Evolutionary conservation across 2,797 vertebrate species (phyloP), one percentile per base, ranked within the genome.

Genomic region (Centroberyx gerrardi): DNA sequence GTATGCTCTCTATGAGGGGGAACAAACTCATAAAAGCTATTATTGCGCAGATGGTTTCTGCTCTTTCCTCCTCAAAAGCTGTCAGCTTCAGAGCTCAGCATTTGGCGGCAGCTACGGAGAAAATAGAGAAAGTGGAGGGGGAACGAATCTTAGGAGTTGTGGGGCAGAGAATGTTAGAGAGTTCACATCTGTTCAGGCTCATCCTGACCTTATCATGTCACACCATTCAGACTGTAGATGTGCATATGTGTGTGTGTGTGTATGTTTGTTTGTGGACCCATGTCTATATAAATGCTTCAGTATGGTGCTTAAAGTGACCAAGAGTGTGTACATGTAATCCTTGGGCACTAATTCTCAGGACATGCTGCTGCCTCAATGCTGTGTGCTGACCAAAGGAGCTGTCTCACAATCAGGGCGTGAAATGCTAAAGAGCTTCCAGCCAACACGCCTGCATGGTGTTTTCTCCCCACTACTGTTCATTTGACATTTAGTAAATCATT

Each of bases 401-500:
- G 55, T 90, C 87, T 89, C 90, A 93, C 92, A 95, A 94, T 94
- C 94, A 94, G 94, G 94, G 92, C 94, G 90, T 94, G 92, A 95
- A 95, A 95, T 95, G 90, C 88, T 93, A 89, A 92, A 94, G 86
- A 93, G 89, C 94, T 95, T 84, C 91, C 79, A 94, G 94, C 91
- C 81, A 93, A 88, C 78, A 84, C 72, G 90, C 79, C 89, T 90
- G 83, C 76, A 81, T 92, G 86, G 89, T 92, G 90, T 94, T 93
- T 94, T 87, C 85, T 91, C 84, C 81, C 86, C 81, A 90, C 88
- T 87, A 88, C 87, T 92, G 92, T 92, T 92, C 92, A 92, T 92
- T 93, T 94, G 94, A 94, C 93, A 94, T 94, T 94, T 94, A 94
- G 88, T 89, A 92, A 94, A 94, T 94, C 88, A 93, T 93, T 93